Evolutionary conservation across 1,140 invertebrate genomes (phyloP).

Genomic region (Papilio machaon): DNA sequence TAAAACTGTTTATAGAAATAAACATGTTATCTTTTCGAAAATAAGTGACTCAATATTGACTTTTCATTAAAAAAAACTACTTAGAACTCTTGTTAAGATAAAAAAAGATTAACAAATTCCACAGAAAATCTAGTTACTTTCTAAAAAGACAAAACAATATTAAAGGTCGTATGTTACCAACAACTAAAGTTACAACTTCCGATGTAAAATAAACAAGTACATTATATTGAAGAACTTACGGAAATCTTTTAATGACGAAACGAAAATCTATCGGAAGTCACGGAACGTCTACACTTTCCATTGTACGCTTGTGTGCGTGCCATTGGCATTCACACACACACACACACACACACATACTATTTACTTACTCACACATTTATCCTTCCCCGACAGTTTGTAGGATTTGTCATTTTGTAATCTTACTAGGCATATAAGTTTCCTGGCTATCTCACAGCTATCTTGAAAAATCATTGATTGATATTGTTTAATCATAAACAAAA

Average conservation of each 20-base stretch:
- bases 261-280: slow-evolving; percentile 42
- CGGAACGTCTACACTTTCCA: slow-evolving; percentile 49
- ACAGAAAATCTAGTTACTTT: too few species aligned
- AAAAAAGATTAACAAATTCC: too few species aligned
- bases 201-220: neutral
- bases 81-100: too few species aligned
- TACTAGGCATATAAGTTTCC: neutral
- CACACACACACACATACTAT: slow-evolving; percentile 32
- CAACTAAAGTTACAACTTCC: neutral
- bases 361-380: neutral
- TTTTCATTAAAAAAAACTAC: too few species aligned
- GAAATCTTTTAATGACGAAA: slow-evolving; percentile 1
- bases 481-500: too few species aligned
- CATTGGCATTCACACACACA: slow-evolving; percentile 40
- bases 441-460: too few species aligned
- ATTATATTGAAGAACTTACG: slow-evolving; percentile 32
- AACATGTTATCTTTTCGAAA: too few species aligned
- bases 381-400: neutral
- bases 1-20: too few species aligned
- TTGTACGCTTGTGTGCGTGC: slow-evolving; percentile 39
- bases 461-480: too few species aligned
- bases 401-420: neutral
- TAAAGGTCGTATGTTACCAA: too few species aligned
- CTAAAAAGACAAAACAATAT: too few species aligned
- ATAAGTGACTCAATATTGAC: too few species aligned